Conservation (phyloP, 2,797 vertebrate genomes). For the Sebastiscus albofasciatus region DNA sequence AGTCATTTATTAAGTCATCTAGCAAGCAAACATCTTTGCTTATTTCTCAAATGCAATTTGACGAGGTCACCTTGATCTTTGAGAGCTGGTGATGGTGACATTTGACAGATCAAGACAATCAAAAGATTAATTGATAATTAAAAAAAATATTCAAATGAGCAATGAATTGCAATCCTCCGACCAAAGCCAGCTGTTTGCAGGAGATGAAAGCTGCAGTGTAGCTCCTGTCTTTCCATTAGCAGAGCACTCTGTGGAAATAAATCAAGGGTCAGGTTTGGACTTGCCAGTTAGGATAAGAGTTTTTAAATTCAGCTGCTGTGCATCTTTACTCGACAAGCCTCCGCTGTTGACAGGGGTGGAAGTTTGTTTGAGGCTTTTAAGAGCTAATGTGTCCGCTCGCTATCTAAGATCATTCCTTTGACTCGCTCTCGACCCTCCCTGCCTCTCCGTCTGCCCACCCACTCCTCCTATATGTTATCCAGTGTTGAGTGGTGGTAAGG, state of each 20-base stretch:
- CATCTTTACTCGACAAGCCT: constrained; percentile 31
- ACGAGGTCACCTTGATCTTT: background rate
- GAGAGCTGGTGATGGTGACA: background rate
- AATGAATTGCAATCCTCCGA: background rate
- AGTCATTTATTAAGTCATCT: background rate
- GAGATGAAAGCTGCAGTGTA: background rate
- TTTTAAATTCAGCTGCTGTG: constrained; percentile 35
- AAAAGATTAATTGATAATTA: background rate
- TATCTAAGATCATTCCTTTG: constrained; percentile 50
- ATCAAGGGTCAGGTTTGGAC: constrained; percentile 35
- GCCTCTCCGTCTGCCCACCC: constrained; percentile 17
- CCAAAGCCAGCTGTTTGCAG: background rate
- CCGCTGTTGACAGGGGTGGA: constrained; percentile 43
- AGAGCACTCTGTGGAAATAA: constrained; percentile 22
- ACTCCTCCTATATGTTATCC: constrained; percentile 43
- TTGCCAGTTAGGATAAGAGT: constrained; percentile 53
- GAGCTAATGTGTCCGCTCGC: constrained; percentile 42
- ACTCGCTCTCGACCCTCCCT: constrained; percentile 13
- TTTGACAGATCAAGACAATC: background rate
- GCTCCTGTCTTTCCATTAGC: constrained; percentile 6
- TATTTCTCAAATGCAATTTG: background rate
- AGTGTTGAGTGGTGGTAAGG: constrained; percentile 66
- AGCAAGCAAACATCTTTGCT: background rate
- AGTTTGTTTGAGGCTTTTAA: constrained; percentile 48
- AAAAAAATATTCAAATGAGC: background rate